These are phyloP conservation scores for Gavia stellata DNA, from an alignment of 2,113 vertebrate genomes.

Conservation along the genomic window DNA sequence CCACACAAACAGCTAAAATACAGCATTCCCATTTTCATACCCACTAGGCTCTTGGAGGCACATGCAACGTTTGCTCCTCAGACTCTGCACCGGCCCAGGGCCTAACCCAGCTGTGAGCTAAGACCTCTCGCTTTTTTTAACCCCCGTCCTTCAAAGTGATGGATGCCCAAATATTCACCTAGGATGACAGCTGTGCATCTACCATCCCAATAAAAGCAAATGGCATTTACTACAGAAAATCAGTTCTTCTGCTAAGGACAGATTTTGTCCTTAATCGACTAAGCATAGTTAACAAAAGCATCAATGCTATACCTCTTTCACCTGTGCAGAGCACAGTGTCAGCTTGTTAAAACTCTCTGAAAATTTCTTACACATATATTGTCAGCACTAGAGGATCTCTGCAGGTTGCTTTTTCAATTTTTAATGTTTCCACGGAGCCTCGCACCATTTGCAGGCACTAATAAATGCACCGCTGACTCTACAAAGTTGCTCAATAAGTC, in stretches of 20 bases:
- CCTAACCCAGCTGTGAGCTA: not conserved
- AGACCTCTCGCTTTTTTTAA: not conserved
- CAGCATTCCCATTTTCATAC: not conserved
- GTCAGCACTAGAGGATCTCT: not conserved
- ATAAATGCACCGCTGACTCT: not conserved
- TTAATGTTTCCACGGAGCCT: not conserved
- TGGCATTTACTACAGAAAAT: not conserved
- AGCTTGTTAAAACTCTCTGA: not conserved
- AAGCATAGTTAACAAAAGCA: not conserved
- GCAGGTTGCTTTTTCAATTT: not conserved
- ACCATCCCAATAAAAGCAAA: not conserved
- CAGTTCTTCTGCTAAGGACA: not conserved
- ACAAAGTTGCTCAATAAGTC: not conserved
- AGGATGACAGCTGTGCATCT: fast-evolving
- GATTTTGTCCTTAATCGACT: not conserved
- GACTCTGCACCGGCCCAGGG: not conserved
- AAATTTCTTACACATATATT: not conserved
- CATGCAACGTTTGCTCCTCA: not conserved
- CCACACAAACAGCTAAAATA: fast-evolving
- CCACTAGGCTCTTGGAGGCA: not conserved
- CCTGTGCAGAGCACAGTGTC: not conserved
- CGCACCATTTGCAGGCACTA: not conserved
- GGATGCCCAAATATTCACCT: not conserved
- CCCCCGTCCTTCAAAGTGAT: not conserved
- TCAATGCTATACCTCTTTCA: not conserved